Evolutionary conservation across 2,888 invertebrate genomes (phyloP).

Genomic region (Hipparchia sbordonii): DNA sequence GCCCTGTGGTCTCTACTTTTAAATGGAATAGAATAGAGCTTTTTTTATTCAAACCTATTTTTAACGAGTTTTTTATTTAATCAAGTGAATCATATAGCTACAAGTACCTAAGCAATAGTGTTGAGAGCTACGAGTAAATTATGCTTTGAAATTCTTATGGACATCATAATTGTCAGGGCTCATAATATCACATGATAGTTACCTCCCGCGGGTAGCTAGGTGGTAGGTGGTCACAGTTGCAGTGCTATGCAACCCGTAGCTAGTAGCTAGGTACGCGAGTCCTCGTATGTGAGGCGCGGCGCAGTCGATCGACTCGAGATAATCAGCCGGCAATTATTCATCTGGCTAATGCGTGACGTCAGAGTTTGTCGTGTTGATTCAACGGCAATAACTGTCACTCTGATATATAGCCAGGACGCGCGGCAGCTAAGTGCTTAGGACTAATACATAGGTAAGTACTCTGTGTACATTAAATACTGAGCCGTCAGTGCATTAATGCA

Average conservation of each 20-base stretch:
- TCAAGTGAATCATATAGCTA: too few relatives aligned
- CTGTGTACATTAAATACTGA: background rate
- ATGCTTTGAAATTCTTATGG: too few relatives aligned
- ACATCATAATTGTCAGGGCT: too few relatives aligned
- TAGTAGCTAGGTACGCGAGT: background rate
- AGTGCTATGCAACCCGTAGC: background rate
- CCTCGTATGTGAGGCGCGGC: background rate
- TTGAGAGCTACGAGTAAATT: too few relatives aligned
- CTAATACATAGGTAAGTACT: background rate
- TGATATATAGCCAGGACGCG: constrained; percentile 29
- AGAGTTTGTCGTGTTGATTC: constrained; percentile 34
- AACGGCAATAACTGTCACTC: constrained; percentile 38
- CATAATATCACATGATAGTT: too few relatives aligned
- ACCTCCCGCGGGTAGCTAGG: too few relatives aligned
- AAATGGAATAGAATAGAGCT: too few relatives aligned
- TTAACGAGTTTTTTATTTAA: too few relatives aligned
- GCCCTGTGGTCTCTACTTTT: too few relatives aligned
- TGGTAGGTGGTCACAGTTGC: background rate
- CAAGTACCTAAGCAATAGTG: background rate
- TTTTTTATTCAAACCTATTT: too few relatives aligned
- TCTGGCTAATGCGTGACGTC: constrained; percentile 34
- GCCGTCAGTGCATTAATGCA: background rate
- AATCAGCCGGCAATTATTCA: constrained; percentile 33
- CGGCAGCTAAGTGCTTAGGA: background rate
- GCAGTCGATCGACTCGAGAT: constrained; percentile 24